Evolutionary conservation across 2,888 invertebrate genomes (phyloP), one percentile per base, ranked within the genome.

Genomic region (Parasteatoda lunata): DNA sequence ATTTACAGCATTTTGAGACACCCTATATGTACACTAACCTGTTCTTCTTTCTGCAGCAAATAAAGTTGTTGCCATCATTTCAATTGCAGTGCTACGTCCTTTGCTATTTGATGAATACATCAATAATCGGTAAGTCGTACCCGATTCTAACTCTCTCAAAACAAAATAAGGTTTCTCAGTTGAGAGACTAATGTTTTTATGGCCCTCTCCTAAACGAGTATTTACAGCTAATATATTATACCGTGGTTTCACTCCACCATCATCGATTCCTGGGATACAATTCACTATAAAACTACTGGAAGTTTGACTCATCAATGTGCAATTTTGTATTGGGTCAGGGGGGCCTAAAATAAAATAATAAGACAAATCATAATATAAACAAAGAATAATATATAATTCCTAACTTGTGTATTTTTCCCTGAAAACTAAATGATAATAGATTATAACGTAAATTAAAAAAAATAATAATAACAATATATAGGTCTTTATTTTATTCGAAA

Each of bases 271-370:
- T 91, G 97, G 96, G 7, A 94, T 94, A 91, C 97, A 97, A 89
- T 95, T 94, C 82, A 97, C 94, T 64, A 95, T 94, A 90, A 97
- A 95, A 8, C 97, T 96, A 68, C 95, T 95, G 91, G 96, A 94
- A 4, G 97, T 97, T 82, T 96, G 96, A 92, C 97, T 97, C 75
- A 95, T 94, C 72, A 96, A 94, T 6, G 96, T 95, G 92, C 97
- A 97, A 92, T 97, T 97, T 93, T 96, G 96, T 9, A 97, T 96
- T 93, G 96, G 96, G 93, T 97, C 97, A 13, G 97, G 97, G 11
- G 96, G 96, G 91, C 97, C 97, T 90, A 77, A 15, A 81, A 79
- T 64, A 30, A 54, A 54, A 54, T 9, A 54, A 54, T 54, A 9
- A 54, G 1, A 11, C 11, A 54, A 54, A 54, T 9, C 11, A 54